A percentile compares a stretch with the other conserved stretches of the same genome.
phyloP scores from a whole-genome alignment of 2,888 invertebrate genomes.

The Drosophila falleni region DNA sequence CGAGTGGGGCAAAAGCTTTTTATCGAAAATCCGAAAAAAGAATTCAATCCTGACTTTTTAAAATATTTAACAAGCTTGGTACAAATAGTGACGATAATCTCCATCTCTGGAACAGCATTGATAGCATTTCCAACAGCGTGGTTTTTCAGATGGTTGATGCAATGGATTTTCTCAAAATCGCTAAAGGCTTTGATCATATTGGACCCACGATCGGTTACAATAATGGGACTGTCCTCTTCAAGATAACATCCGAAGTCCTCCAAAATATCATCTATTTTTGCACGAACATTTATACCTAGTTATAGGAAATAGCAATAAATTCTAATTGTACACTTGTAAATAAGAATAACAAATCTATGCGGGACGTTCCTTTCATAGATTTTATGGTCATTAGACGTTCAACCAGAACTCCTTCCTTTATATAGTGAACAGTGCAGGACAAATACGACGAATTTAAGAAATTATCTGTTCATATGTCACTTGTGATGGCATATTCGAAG shows the following conservation, averaged over 20 bases:
- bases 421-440: not conserved
- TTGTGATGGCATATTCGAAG: constrained; percentile 1
- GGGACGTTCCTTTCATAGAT: not conserved
- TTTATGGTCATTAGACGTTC: not conserved
- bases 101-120: not conserved
- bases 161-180: not conserved
- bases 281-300: not conserved
- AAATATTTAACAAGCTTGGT: not conserved
- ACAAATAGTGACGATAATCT: not conserved
- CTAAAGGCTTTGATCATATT: constrained; percentile 1
- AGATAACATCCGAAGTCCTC: not conserved
- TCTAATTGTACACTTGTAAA: not conserved
- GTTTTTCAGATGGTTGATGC: not conserved
- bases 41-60: not conserved
- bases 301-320: not conserved
- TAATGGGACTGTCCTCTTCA: not conserved
- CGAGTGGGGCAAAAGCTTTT: not conserved
- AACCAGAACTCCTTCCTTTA: constrained; percentile 3
- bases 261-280: not conserved
- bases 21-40: not conserved
- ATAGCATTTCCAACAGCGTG: not conserved
- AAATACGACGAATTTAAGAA: not conserved
- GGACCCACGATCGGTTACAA: not conserved
- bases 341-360: not conserved
- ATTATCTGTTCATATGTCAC: not conserved